Base-by-base conservation (phyloP, 2,888 invertebrate species). In the Papilio elwesi region DNA sequence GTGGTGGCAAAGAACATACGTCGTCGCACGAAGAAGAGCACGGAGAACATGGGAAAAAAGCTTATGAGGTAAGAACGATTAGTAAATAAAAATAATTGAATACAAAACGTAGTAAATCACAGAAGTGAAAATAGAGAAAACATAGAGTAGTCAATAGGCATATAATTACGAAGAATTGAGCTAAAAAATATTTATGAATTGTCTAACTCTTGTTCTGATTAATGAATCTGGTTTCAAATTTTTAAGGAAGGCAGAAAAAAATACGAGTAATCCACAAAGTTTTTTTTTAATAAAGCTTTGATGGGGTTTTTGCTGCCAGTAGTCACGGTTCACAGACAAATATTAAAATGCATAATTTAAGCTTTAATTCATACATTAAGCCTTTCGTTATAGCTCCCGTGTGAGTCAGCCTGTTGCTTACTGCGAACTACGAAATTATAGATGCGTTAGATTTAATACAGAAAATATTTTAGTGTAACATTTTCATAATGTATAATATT, bases 1-100 rank as follows among this genome's bases (percentile, higher is more conserved):
- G 26, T 4, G 26, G 26, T 26, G 26, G 26, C 26, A 26, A 26
- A 26, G 26, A 26, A 26, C 26, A 95, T 76, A 90, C 94, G 68
- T 90, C 95, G 0, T 93, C 95, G 16, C 94, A 95, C 63, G 94
- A 95, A 68, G 90, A 93, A 57, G 89, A 91, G 15, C 94, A 95
- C 71, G 95, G 94, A 0, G 95, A 95, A 69, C 94, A 95, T 70
- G 96, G 96, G 0, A 95, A 95, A 80, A 96, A 96, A 82, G 95
- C 95, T 0, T 96, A 96, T 82, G 95, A 96, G 90, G 96, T 94
- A 77, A 85, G 82, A 65, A 68, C 10, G 15, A 36, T 48, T 16
- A 57, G 2, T n/a, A 66, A n/a, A 15, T 15, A 52, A 15, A 15
- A 15, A 12, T 51, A 51, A 51, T 13, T 13, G 9, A 15, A 43